Evolutionary conservation across 2,797 vertebrate genomes (phyloP).

Genomic region (Carcharodon carcharias): DNA sequence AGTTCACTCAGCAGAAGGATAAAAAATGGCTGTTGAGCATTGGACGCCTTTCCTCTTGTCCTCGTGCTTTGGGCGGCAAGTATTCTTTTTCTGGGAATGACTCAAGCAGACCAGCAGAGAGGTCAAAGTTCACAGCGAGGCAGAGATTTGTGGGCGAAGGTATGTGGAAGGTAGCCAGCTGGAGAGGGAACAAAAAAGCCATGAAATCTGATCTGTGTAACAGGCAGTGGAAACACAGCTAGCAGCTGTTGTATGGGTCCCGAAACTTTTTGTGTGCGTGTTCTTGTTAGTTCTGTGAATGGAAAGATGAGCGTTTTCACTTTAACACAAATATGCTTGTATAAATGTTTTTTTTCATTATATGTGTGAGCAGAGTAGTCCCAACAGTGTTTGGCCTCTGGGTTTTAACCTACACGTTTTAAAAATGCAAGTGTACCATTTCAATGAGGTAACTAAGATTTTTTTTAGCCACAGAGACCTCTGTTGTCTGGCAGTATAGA

Average conservation of each 20-base stretch:
- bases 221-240: slow-evolving; percentile 46
- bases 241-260: slow-evolving; percentile 44
- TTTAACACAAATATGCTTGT: slow-evolving; percentile 6
- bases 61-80: not conserved
- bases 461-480: slow-evolving; percentile 4
- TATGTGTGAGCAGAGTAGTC: not conserved
- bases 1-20: not conserved
- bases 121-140: slow-evolving; percentile 42
- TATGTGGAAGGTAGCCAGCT: slow-evolving; percentile 52
- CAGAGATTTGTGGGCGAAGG: slow-evolving; percentile 48
- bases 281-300: slow-evolving; percentile 29
- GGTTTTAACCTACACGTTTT: not conserved
- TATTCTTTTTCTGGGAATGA: slow-evolving; percentile 15
- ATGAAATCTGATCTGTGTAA: slow-evolving; percentile 57
- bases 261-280: slow-evolving; percentile 33
- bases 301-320: slow-evolving; percentile 17
- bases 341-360: not conserved
- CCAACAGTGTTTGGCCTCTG: not conserved
- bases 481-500: not conserved
- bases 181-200: slow-evolving; percentile 55
- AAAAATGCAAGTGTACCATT: slow-evolving; percentile 8
- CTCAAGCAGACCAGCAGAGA: slow-evolving; percentile 18
- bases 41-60: not conserved
- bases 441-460: slow-evolving; percentile 15
- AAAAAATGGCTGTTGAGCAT: not conserved